A percentile compares a stretch with the other conserved stretches of the same genome.
Conservation (phyloP, 2,797 vertebrate genomes). For the Mionectes olivaceus region DNA sequence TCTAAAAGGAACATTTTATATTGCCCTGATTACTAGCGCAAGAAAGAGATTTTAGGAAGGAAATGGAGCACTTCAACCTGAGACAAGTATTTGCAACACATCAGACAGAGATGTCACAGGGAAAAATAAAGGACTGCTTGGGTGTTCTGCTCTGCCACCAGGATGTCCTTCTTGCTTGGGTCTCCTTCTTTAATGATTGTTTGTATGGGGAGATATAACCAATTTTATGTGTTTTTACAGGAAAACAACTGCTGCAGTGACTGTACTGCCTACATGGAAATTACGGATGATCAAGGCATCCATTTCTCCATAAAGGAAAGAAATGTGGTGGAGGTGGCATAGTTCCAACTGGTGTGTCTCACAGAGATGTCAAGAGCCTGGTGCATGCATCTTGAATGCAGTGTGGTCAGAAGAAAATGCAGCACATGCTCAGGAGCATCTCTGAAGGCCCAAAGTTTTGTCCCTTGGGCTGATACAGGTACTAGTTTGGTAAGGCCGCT, state of each 20-base stretch:
- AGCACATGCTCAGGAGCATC: background rate
- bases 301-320: background rate
- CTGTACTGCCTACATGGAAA: background rate
- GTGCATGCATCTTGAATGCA: background rate
- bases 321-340: background rate
- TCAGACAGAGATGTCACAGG: background rate
- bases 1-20: constrained; percentile 61
- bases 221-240: background rate
- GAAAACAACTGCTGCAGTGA: background rate
- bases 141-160: background rate
- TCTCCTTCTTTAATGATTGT: background rate
- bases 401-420: background rate
- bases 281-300: background rate
- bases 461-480: background rate
- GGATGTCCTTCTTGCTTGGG: background rate
- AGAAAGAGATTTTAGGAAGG: constrained; percentile 54
- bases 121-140: background rate
- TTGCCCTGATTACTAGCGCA: constrained; percentile 49
- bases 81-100: constrained; percentile 29
- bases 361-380: background rate
- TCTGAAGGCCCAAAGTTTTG: background rate
- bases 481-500: background rate
- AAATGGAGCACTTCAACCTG: constrained; percentile 57
- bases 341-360: background rate
- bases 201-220: background rate